Evolutionary conservation across 2,888 invertebrate species (phyloP).

Genomic region (Stenichneumon culpator): DNA sequence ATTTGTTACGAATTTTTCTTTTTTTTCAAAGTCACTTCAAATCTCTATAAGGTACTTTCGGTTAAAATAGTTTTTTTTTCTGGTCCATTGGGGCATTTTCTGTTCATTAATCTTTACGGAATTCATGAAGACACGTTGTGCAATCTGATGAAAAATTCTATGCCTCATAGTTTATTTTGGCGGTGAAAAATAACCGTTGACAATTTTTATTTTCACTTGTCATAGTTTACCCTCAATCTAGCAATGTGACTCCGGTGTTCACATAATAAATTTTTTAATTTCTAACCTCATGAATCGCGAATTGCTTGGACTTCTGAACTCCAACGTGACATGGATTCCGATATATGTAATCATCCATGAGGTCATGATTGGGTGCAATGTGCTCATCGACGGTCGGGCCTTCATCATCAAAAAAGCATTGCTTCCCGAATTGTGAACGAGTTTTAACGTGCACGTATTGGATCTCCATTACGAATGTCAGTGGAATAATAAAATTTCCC

Average conservation of each 20-base stretch:
- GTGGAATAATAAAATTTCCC: conserved; percentile 2
- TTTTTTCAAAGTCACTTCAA: no score
- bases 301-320: conserved; percentile 88
- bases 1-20: no score
- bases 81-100: no score
- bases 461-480: conserved; percentile 83
- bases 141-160: no score
- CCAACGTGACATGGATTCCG: conserved; percentile 88
- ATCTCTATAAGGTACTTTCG: no score
- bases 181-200: conserved; percentile 2
- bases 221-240: background rate
- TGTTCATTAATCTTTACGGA: no score
- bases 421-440: conserved; percentile 90
- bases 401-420: conserved; percentile 90
- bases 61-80: no score
- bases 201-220: background rate
- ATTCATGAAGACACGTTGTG: no score
- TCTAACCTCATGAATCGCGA: conserved; percentile 89
- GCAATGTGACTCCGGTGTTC: background rate
- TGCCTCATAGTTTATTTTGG: no score
- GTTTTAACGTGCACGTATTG: conserved; percentile 89
- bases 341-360: conserved; percentile 88
- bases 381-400: conserved; percentile 83
- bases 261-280: conserved; percentile 72
- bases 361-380: conserved; percentile 85